Base-by-base conservation (phyloP, 2,888 invertebrate genomes). In the Bhutanitis thaidina region DNA sequence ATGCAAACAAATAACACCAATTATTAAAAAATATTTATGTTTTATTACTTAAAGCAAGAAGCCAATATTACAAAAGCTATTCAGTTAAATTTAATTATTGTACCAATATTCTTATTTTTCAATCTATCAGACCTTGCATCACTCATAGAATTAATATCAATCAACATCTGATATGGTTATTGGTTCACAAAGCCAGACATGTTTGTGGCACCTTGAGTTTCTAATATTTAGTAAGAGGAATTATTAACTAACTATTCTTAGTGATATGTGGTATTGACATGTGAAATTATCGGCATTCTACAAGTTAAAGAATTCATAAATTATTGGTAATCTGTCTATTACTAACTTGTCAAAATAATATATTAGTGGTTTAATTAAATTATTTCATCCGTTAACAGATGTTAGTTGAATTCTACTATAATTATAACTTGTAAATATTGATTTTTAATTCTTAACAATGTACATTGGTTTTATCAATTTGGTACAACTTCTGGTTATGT, bases 91-190 rank as follows among this genome's bases (percentile, higher is more conserved):
- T 53, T 51, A 45, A 52, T 49, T 54, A 50, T 43, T 53, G 48
- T 37, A 47, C 44, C 50, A 41, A 47, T 40, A 36, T 53, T 52
- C 7, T 39, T 12, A 52, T 9, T 36, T 7, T 32, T 30, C 12
- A 43, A 38, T 32, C 29, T 41, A 40, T 36, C 12, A 14, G 10
- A 38, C 20, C 14, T 12, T 9, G 14, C 14, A 37, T 14, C 37
- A 38, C 41, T 30, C 13, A 37, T 36, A 49, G 12, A 43, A 35
- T 48, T 48, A 44, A 35, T 41, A 48, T 41, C 35, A 41, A 44
- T 29, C 15, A 10, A 27, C 40, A 32, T 35, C 16, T 40, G 50
- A 45, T 44, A 74, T 49, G 49, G 60, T 69, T 14, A 76, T 50
- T 14, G 67, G 58, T 43, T 58, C 44, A 54, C 58, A 59, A 29